Conservation (phyloP, 2,888 invertebrate genomes). For the Caenorhabditis imperialis region DNA sequence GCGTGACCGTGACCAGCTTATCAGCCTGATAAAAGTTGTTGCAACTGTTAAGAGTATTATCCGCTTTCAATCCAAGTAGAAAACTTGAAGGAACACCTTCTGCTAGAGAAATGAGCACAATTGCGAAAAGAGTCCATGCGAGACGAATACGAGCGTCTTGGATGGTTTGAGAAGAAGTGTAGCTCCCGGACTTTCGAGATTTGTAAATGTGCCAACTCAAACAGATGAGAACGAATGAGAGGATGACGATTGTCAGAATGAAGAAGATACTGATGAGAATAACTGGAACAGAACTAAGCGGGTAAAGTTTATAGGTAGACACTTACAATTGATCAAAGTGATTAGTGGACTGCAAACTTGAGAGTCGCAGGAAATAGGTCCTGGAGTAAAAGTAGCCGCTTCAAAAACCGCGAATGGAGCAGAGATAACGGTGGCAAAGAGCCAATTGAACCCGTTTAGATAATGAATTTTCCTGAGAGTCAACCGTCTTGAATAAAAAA, state of each 20-base stretch:
- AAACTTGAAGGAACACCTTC: constrained; percentile 34
- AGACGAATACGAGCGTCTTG: constrained; percentile 28
- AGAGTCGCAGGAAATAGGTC: constrained; percentile 25
- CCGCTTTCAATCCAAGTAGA: constrained; percentile 20
- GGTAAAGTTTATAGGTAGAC: not conserved
- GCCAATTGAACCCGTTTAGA: constrained; percentile 11
- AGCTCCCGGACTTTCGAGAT: constrained; percentile 23
- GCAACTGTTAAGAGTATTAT: constrained; percentile 23
- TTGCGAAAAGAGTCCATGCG: constrained; percentile 29
- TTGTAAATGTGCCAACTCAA: constrained; percentile 24
- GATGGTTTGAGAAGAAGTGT: constrained; percentile 30
- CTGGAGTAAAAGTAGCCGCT: constrained; percentile 15
- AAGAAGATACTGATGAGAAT: constrained; percentile 15
- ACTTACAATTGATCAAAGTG: constrained; percentile 25
- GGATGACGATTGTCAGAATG: constrained; percentile 19
- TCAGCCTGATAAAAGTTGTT: constrained; percentile 35
- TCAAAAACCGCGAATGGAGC: constrained; percentile 18
- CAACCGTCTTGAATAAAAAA: constrained; percentile 23
- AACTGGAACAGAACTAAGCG: constrained; percentile 8
- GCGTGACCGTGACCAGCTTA: constrained; percentile 3
- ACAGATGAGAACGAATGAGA: constrained; percentile 29
- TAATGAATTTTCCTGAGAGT: constrained; percentile 21
- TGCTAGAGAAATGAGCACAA: constrained; percentile 15
- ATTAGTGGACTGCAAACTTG: constrained; percentile 32
- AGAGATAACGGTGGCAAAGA: constrained; percentile 14